phyloP scores from a whole-genome alignment of 2,888 invertebrate species.

The Dynastes tityus region DNA sequence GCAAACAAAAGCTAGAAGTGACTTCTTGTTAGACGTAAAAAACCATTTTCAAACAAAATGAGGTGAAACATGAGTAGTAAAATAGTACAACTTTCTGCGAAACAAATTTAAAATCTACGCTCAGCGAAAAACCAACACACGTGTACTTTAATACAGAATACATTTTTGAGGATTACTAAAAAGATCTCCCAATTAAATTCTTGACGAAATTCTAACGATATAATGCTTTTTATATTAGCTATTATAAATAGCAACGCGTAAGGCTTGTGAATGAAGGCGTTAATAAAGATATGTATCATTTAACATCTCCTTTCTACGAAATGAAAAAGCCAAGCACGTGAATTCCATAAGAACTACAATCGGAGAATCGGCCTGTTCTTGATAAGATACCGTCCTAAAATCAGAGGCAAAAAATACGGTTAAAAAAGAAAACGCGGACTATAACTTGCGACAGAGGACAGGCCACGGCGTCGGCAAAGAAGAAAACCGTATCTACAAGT shows the following conservation, averaged over 20 bases:
- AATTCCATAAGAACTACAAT: background rate
- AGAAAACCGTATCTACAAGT: slow-evolving; percentile 17
- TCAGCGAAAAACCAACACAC: no score
- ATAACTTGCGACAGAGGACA: slow-evolving; percentile 3
- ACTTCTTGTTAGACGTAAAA: no score
- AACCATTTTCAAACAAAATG: no score
- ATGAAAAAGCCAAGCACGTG: background rate
- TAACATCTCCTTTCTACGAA: background rate
- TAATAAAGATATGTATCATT: slow-evolving; percentile 20
- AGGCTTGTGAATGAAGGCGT: background rate
- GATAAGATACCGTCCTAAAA: background rate
- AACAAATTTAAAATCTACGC: no score
- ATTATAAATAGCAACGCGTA: background rate
- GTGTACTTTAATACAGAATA: no score
- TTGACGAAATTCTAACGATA: no score
- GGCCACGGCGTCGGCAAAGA: slow-evolving; percentile 14
- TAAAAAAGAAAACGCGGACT: background rate
- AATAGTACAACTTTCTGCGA: no score
- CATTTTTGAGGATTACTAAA: no score
- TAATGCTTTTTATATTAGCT: background rate
- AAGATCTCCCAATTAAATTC: no score
- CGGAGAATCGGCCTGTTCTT: background rate
- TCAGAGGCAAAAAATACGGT: background rate
- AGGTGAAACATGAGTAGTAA: no score
- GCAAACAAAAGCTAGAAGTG: no score